Conservation (phyloP, 2,113 vertebrate genomes). For the Labeo catla region DNA sequence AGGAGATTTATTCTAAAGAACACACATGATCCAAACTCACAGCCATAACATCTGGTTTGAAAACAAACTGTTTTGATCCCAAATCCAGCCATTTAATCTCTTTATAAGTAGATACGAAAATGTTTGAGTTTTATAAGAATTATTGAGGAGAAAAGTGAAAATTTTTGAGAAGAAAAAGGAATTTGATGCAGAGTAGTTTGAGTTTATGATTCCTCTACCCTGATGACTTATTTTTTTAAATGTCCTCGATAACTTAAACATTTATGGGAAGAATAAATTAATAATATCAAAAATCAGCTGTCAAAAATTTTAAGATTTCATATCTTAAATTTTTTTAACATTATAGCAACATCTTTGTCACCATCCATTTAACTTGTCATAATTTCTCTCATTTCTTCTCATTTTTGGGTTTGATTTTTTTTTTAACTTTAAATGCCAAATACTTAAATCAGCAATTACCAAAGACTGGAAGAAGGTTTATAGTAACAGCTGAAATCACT, state of each 20-base stretch:
- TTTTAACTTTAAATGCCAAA: too few relatives aligned
- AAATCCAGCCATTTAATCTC: constrained; percentile 14
- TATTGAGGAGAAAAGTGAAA: neutral
- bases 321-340: neutral
- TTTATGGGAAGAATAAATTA: too few relatives aligned
- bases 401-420: too few relatives aligned
- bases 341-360: neutral
- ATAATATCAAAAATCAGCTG: too few relatives aligned
- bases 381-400: neutral
- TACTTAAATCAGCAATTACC: neutral
- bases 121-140: neutral
- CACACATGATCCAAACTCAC: constrained; percentile 31
- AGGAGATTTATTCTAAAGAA: constrained; percentile 15
- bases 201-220: neutral
- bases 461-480: neutral
- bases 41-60: constrained; percentile 28
- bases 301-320: neutral
- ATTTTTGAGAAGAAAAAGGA: neutral
- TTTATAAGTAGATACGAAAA: neutral
- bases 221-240: neutral
- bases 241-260: neutral
- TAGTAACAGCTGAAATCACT: neutral
- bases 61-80: constrained; percentile 42
- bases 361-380: neutral
- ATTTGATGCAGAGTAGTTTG: neutral